Evolutionary conservation across 1,140 invertebrate genomes (phyloP).

Genomic region (Halictus rubicundus): DNA sequence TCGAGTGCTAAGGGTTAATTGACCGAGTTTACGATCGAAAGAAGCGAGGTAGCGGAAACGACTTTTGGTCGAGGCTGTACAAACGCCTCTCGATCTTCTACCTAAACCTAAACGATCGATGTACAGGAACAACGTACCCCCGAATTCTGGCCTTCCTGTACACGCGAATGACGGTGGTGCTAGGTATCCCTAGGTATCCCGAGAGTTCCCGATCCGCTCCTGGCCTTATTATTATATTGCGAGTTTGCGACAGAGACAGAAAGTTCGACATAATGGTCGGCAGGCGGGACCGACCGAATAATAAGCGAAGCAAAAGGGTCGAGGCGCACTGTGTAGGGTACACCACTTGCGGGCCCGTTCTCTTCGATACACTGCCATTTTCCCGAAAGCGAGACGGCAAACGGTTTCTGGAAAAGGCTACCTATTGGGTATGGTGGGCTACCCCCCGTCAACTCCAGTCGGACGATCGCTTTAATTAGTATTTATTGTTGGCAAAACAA

Average conservation of each 20-base stretch:
- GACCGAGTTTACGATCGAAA: too few species aligned
- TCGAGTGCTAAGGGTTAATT: too few species aligned
- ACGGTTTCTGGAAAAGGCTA: not conserved
- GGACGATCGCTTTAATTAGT: conserved; percentile 25
- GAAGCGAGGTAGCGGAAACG: too few species aligned
- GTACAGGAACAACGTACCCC: not conserved
- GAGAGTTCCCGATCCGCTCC: not conserved
- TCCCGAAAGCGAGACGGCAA: not conserved
- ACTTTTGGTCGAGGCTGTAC: too few species aligned
- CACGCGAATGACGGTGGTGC: not conserved
- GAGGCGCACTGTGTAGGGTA: too few species aligned
- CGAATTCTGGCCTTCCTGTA: not conserved
- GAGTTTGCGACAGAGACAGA: not conserved
- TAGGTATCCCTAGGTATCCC: not conserved
- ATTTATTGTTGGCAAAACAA: conserved; percentile 58
- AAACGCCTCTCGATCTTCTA: too few species aligned
- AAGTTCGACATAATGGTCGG: too few species aligned
- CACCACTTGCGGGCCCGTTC: not conserved
- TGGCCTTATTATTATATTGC: conserved; percentile 3
- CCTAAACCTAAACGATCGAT: not conserved
- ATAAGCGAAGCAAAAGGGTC: not conserved
- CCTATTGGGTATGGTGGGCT: not conserved
- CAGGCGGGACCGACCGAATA: not conserved
- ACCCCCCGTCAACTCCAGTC: too few species aligned
- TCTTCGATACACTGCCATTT: not conserved